Percentiles rank a stretch among this genome's conserved stretches.
phyloP scores from a whole-genome alignment of 2,888 invertebrate genomes.

The Cartodere bifasciata region DNA sequence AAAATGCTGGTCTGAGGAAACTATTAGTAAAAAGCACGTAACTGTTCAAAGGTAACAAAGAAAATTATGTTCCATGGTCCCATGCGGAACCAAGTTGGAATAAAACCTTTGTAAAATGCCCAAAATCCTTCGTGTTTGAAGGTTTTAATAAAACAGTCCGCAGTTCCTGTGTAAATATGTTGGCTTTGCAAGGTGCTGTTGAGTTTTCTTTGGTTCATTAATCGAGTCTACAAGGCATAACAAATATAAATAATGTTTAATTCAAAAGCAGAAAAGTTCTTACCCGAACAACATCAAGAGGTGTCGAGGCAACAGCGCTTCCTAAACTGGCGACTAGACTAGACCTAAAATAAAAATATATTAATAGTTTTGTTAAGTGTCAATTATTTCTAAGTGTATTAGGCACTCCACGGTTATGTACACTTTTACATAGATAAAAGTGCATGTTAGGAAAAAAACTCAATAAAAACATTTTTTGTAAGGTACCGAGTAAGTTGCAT shows the following conservation, averaged over 20 bases:
- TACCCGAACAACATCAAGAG: constrained; percentile 86
- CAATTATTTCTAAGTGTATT: too few species aligned
- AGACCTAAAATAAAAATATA: constrained; percentile 45
- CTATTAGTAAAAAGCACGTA: too few species aligned
- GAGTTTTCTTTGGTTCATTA: constrained; percentile 79
- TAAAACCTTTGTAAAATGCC: constrained; percentile 88
- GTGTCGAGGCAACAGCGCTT: constrained; percentile 87
- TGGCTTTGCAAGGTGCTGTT: constrained; percentile 40
- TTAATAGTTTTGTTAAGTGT: too few species aligned
- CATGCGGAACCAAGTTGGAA: constrained; percentile 92
- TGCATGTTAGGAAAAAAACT: too few species aligned
- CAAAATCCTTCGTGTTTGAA: constrained; percentile 74
- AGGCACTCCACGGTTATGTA: too few species aligned
- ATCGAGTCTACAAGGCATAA: constrained; percentile 57
- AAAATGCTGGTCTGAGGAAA: too few species aligned
- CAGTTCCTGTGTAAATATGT: constrained; percentile 65
- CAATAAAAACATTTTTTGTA: too few species aligned
- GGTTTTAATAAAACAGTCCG: constrained; percentile 59
- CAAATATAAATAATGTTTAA: constrained; percentile 4
- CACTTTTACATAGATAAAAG: too few species aligned
- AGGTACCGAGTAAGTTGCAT: too few species aligned
- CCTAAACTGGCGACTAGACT: constrained; percentile 86
- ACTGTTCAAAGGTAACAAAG: constrained; percentile 86
- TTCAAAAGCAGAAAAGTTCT: constrained; percentile 26
- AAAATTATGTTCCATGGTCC: constrained; percentile 97